Conservation (phyloP, 1,140 invertebrate genomes). For the Riptortus pedestris region DNA sequence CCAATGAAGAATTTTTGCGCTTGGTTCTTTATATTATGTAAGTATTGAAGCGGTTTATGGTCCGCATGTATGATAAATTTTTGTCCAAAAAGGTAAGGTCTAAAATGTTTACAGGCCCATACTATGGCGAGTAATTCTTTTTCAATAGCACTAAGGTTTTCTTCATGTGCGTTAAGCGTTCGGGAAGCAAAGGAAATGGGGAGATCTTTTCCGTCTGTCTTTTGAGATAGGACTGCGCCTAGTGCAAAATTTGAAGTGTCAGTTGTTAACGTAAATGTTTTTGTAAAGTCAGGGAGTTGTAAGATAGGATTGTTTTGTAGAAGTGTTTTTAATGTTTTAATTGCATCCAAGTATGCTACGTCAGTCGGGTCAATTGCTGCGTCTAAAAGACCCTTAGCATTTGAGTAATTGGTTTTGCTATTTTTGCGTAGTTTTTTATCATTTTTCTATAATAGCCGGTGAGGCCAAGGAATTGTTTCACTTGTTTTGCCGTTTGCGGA, state of each 20-base stretch:
- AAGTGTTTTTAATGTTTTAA: slow-evolving; percentile 7
- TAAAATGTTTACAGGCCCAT: no score
- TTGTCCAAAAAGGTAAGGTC: no score
- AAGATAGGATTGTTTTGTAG: slow-evolving; percentile 9
- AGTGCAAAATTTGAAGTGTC: slow-evolving; percentile 37
- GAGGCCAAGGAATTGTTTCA: slow-evolving; percentile 27
- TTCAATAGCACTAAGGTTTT: no score
- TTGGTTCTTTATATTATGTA: slow-evolving; percentile 37
- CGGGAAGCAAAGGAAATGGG: slow-evolving; percentile 34
- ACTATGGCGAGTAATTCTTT: no score
- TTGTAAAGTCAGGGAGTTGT: slow-evolving; percentile 31
- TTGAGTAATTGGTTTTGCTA: slow-evolving; percentile 33
- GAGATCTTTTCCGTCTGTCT: slow-evolving; percentile 32
- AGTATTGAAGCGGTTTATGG: slow-evolving; percentile 39
- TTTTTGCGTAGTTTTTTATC: slow-evolving; percentile 33
- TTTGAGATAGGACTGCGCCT: slow-evolving; percentile 35
- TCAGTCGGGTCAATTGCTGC: slow-evolving; percentile 8
- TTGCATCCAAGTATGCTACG: neutral
- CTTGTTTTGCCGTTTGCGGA: slow-evolving; percentile 24
- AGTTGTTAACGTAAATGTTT: slow-evolving; percentile 37
- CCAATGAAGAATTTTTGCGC: slow-evolving; percentile 29
- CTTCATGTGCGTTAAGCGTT: slow-evolving; percentile 33
- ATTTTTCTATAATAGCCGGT: slow-evolving; percentile 36
- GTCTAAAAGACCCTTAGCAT: slow-evolving; percentile 34
- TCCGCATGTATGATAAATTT: no score